Evolutionary conservation across 2,113 vertebrate genomes (phyloP), one percentile per base, ranked within the genome.

Genomic region (Aegithalos caudatus): DNA sequence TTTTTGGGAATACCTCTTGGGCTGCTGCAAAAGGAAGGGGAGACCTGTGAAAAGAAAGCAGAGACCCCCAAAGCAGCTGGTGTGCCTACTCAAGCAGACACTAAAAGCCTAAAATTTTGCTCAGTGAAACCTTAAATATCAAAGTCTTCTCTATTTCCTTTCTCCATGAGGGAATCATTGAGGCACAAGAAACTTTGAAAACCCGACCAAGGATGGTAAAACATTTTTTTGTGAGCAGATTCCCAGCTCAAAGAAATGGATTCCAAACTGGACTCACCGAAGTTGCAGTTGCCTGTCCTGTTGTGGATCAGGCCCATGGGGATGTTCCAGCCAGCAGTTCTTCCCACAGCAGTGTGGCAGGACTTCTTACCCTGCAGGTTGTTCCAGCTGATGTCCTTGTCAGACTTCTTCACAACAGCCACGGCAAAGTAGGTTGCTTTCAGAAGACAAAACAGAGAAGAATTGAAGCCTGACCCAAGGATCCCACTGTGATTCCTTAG

Each of bases 271-370:
- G 13, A 97, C 98, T 98, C 90, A 99, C 99, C 94, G 0, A 99
- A 97, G 61, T 98, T 86, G 88, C 99, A 99, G 86, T 86, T 97
- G 1, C 86, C 22, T 0, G 91, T 98, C 4, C 25, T 16, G 29
- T 95, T 95, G 90, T 98, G 94, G 92, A 99, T 97, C 48, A 96
- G 92, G 24, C 98, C 97, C 98, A 99, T 98, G 67, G 99, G 99
- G 38, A 99, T 60, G 87, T 98, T 98, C 99, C 99, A 99, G 76
- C 99, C 99, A n/a, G 98, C 98, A 2, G 97, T 99, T 53, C 98
- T 98, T 54, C 98, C 98, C 0, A 99, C 27, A 2, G 97, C 98
- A 0, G 99, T 98, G 95, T 99, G 99, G 95, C 99, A 99, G 0
- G 99, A 99, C 92, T 81, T 99, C 97, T 97, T 99, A 15, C 98